Evolutionary conservation across 2,113 vertebrate species (phyloP), one percentile per base, ranked within the genome.

Genomic region (Albula goreensis): DNA sequence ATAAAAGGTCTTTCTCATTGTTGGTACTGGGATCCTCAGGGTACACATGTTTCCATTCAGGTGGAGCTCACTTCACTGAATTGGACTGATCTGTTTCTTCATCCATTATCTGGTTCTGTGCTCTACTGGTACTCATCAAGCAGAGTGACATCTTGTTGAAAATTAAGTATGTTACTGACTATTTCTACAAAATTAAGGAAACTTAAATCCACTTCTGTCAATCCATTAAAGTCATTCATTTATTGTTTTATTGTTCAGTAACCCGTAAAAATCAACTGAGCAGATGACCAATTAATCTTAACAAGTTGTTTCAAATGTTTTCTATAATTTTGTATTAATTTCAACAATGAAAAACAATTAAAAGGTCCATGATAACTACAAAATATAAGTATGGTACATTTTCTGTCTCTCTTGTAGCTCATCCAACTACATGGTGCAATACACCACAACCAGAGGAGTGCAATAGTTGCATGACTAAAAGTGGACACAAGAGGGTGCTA

Each of bases 401-500:
- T 31, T 74, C 19, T n/a, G 63, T 5, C 19, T 70, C 63, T n/a
- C 63, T 5, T 3, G 4, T 5, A n/a, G 57, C 57, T 3, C 57
- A 8, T 60, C 57, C 57, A 15, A 11, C 12, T 8, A 3, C 12
- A 60, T 15, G 3, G 12, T 60, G 17, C 57, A 60, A 15, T 19
- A 22, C 60, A 19, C 60, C 19, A 19, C 3, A 66, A 4, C 60
- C 60, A 19, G 5, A 66, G 22, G 5, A 66, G 22, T 2, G 80
- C 51, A 53, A 5, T 17, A 70, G 48, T 5, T 77, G 80, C 13
- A 51, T 10, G 70, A 78, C 85, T 83, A 6, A 78, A 70, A 86
- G n/a, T n/a, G 50, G 13, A 86, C 85, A 86, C 80, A 82, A 25
- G 85, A 57, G 80, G 85, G 80, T 50, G 50, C 85, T 25, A 53